Evolutionary conservation across 2,113 vertebrate species (phyloP).

Genomic region (Oncorhynchus gorbuscha): DNA sequence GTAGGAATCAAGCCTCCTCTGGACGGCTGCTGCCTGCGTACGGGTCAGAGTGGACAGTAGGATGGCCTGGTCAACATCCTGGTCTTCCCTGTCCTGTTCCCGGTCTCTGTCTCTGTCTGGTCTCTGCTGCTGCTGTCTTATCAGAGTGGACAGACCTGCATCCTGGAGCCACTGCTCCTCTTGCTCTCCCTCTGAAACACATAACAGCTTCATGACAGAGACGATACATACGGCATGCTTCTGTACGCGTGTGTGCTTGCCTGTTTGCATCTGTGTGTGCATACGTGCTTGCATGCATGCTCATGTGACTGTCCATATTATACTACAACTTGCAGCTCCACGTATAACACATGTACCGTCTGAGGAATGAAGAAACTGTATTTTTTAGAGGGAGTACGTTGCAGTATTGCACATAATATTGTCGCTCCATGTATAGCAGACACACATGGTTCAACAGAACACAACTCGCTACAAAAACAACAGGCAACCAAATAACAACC

Average conservation of each 20-base stretch:
- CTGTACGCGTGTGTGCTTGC: too few species aligned
- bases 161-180: conserved; percentile 88
- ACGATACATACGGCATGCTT: too few species aligned
- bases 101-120: not conserved
- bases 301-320: too few species aligned
- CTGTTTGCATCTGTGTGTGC: too few species aligned
- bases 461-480: not conserved
- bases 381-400: too few species aligned
- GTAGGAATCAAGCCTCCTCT: conserved; percentile 81
- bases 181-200: conserved; percentile 37
- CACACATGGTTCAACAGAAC: too few species aligned
- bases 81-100: conserved; percentile 41
- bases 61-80: conserved; percentile 69
- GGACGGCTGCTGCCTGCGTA: conserved; percentile 83
- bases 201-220: not conserved
- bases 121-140: conserved; percentile 57
- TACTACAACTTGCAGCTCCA: too few species aligned
- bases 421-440: too few species aligned
- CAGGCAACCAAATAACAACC: not conserved
- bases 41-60: conserved; percentile 86
- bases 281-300: too few species aligned
- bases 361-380: too few species aligned
- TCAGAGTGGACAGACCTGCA: conserved; percentile 80
- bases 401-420: too few species aligned
- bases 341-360: too few species aligned